Evolutionary conservation across 2,888 invertebrate genomes (phyloP), one percentile per base, ranked within the genome.

Genomic region (Gerosis bhagava): DNA sequence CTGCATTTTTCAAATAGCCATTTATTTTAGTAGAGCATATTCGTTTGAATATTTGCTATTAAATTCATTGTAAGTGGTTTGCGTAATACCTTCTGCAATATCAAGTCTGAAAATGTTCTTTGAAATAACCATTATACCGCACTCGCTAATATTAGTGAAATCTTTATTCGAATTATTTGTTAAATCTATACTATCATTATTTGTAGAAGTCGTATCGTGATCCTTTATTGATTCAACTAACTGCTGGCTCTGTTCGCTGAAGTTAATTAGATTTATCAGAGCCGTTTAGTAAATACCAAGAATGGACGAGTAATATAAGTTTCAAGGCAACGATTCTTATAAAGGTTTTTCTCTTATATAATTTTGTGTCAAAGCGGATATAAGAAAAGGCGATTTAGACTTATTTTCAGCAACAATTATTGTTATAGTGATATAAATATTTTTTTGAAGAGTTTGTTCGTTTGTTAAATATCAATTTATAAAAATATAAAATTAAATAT

Each of bases 251-350:
- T 22, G 35, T 28, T 29, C 35, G 36, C 28, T 44, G 7, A 45
- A 45, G 29, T 35, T 45, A 29, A 45, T 45, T 45, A 45, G 24
- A 32, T 17, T 25, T 37, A 45, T 45, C 25, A 37, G 24, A 39
- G n/a, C 32, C 37, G 31, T 45, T 45, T 31, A 45, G 36, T 37
- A 45, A 45, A 45, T 39, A 45, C 37, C 37, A 32, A 22, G 24
- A 45, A 39, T 32, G 45, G 25, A 25, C 25, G 5, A 32, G 25
- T 13, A 45, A 39, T 39, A 39, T 39, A 36, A 31, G 45, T 39
- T 39, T 37, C 40, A 22, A 45, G 31, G 31, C 29, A 31, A 31
- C 11, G 37, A 5, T 25, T 24, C 22, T 12, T 10, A 24, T 6
- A 15, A 29, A 34, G 34, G 13, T 25, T 29, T 44, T 17, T 24